Evolutionary conservation across 2,888 invertebrate species (phyloP), one percentile per base, ranked within the genome.

Genomic region (Malacosoma neustria): DNA sequence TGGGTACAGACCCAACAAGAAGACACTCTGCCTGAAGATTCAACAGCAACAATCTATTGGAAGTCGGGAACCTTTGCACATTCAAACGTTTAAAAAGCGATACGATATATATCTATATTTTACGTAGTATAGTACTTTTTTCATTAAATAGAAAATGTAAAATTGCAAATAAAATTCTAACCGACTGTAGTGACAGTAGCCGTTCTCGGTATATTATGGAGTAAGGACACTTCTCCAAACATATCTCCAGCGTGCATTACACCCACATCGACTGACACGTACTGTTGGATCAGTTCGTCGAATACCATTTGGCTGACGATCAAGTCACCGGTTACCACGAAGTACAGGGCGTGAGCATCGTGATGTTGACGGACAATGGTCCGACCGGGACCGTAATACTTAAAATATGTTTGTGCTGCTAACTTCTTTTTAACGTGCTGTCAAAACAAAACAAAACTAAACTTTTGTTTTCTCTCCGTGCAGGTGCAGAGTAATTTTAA

Each of bases 211-310:
- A 89, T 86, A 13, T 84, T 82, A 48, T 91, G 89, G 36, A 92
- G 59, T 30, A 92, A 61, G 0, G 90, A 89, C 9, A 90, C 87
- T 66, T 92, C 91, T 0, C 92, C 92, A 49, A 92, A 91, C 81
- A 89, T 88, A 37, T 88, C 89, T 0, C 91, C 91, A 0, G 86
- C 45, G 13, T 79, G 80, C 68, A 90, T 79, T 0, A 57, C 58
- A 3, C 88, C 88, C 5, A 89, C 67, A 11, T 88, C 85, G 11
- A 79, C 67, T 0, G 80, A 80, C 1, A 84, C 57, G 33, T 70
- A 50, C 51, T 81, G 63, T 11, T 87, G 74, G 1, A 87, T 54
- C 13, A 88, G 54, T 37, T 82, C 81, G 46, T 91, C 90, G 39
- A 61, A 87, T 1, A 79, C 56, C 51, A 74, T 64, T 39, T 86